Evolutionary conservation across 2,797 vertebrate species (phyloP), one percentile per base, ranked within the genome.

Genomic region (Coccyzus lansbergi): DNA sequence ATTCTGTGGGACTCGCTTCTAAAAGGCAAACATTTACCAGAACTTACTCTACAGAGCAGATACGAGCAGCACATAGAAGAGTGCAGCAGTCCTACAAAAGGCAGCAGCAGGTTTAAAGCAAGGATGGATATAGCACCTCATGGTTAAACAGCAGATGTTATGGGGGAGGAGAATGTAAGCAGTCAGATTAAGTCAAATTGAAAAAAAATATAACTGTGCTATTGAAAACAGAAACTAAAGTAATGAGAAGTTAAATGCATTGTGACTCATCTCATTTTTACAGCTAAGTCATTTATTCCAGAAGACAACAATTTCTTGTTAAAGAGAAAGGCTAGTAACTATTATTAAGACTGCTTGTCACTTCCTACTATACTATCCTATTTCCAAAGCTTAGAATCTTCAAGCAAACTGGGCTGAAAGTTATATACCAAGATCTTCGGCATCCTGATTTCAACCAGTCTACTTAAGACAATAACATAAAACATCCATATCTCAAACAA

Each of bases 111-210:
- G 51, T 62, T 92, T 71, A 79, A 76, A 77, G 86, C 33, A 86
- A 63, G 71, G 75, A 80, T 59, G 58, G 83, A 77, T 85, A 68
- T 9, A 90, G 92, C 75, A 80, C 69, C 75, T 88, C 65, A 71
- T 11, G 25, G 81, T 83, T 95, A 87, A 92, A 58, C 83, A 95
- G 68, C 94, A 95, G 92, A 93, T 93, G 87, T 85, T 85, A 67
- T 25, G 82, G 89, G 82, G 95, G 92, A 95, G 87, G 84, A 94
- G 77, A 92, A 72, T 55, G 62, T 55, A 93, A 95, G 84, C 38
- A 86, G 77, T 26, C 83, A 93, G 58, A 89, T 92, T 86, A 93
- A 86, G 63, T 78, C 52, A 85, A 95, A 89, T 2, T 53, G 76
- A 62, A 91, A 93, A 94, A 44, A 44, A 44, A 68, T n/a, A 60